Percentiles rank a stretch among this genome's conserved stretches.
These are phyloP conservation scores for Hippocampus abdominalis DNA, from an alignment of 2,113 vertebrate species.

Conservation along the genomic window DNA sequence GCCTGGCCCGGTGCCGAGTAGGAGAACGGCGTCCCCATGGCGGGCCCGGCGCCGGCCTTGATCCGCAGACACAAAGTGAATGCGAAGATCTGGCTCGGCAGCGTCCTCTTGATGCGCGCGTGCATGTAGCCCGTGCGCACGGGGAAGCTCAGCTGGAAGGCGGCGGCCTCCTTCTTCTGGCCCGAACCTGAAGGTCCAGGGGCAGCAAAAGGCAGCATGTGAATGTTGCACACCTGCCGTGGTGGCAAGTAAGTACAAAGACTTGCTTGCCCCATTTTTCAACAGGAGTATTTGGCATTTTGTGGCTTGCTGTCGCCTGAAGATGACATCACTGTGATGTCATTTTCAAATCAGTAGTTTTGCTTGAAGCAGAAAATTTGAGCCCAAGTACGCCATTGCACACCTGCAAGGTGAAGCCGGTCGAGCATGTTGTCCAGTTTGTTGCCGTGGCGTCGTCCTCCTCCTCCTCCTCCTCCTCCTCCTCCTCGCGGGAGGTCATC, in stretches of 20 bases:
- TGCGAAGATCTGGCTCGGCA: constrained; percentile 74
- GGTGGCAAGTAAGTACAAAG: background rate
- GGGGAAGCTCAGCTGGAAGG: constrained; percentile 76
- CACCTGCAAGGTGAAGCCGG: constrained; percentile 68
- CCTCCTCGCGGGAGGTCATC: constrained; percentile 39
- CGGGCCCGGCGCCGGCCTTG: constrained; percentile 51
- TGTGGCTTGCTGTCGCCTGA: too few relatives aligned
- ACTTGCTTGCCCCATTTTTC: background rate
- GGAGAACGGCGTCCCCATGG: constrained; percentile 76
- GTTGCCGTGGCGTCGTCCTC: constrained; percentile 42
- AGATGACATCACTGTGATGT: too few relatives aligned
- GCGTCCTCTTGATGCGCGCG: constrained; percentile 67
- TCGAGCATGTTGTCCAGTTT: constrained; percentile 71
- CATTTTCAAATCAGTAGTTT: too few relatives aligned
- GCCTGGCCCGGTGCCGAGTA: constrained; percentile 75
- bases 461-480: too few relatives aligned
- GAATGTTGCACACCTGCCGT: background rate
- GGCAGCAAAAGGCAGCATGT: background rate
- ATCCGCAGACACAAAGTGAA: constrained; percentile 77
- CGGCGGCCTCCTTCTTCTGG: constrained; percentile 49
- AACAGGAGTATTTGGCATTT: too few relatives aligned
- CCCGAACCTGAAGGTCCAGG: constrained; percentile 45
- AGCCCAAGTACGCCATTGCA: background rate
- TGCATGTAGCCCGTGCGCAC: constrained; percentile 78
- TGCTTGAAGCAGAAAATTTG: background rate